A percentile compares a stretch with the other conserved stretches of the same genome.
phyloP scores from a whole-genome alignment of 1,140 invertebrate species.

The Caerostris extrusa region DNA sequence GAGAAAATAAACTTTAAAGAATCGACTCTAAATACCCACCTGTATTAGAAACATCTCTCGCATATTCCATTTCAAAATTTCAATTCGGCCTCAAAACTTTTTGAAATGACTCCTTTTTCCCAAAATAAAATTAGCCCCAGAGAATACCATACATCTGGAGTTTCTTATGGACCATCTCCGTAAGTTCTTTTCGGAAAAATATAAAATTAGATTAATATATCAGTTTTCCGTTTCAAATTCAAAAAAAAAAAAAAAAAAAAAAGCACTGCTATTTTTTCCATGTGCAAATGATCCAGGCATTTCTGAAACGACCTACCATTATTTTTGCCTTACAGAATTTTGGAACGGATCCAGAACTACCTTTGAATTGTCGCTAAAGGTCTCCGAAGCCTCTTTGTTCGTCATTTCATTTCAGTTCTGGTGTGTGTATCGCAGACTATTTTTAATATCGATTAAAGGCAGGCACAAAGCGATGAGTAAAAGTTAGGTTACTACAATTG shows the following conservation, averaged over 20 bases:
- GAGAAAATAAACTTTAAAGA: too few species aligned
- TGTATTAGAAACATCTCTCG: not conserved
- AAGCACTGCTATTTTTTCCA: not conserved
- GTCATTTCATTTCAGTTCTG: constrained; percentile 42
- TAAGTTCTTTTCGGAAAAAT: not conserved
- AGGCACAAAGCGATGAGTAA: not conserved
- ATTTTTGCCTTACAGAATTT: not conserved
- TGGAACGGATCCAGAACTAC: constrained; percentile 53
- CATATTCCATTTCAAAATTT: not conserved
- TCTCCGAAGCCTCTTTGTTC: constrained; percentile 41
- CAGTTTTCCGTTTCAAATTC: constrained; percentile 1
- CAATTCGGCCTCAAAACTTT: not conserved
- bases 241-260: not conserved
- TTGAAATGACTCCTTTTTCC: not conserved
- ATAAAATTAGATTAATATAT: constrained; percentile 23
- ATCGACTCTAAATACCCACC: not conserved
- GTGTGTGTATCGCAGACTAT: not conserved
- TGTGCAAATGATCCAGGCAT: not conserved
- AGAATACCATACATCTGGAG: not conserved
- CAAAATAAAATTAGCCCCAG: not conserved
- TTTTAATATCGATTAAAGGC: constrained; percentile 17
- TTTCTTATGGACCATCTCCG: constrained; percentile 12
- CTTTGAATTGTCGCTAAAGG: constrained; percentile 8
- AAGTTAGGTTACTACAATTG: not conserved
- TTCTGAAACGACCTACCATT: constrained; percentile 21